These are phyloP conservation scores for Rhopalosiphum maidis DNA, from an alignment of 1,140 invertebrate genomes.

Conservation along the genomic window DNA sequence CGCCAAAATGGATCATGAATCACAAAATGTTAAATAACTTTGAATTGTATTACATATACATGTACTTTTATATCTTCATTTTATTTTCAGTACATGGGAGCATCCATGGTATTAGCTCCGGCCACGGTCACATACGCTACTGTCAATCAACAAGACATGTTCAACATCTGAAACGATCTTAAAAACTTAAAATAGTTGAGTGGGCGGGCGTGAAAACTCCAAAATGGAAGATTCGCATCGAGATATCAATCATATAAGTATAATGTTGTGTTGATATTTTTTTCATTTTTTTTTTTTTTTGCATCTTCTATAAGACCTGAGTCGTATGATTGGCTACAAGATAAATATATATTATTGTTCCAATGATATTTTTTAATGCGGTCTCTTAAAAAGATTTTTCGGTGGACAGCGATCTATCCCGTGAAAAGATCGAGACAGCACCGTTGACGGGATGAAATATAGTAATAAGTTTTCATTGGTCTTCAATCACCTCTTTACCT, in stretches of 20 bases:
- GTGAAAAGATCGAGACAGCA: not conserved
- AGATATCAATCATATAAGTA: conserved; percentile 24
- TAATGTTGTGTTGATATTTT: not conserved
- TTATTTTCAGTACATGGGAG: conserved; percentile 61
- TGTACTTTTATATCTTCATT: not conserved
- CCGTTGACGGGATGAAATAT: not conserved
- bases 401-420: not conserved
- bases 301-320: not conserved
- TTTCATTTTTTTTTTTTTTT: not conserved
- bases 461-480: not conserved
- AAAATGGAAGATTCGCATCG: not conserved
- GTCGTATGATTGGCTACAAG: not conserved
- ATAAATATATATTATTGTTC: not conserved
- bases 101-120: conserved; percentile 61
- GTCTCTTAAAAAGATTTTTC: not conserved
- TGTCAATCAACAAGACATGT: conserved; percentile 61
- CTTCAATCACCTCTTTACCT: not conserved
- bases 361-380: not conserved
- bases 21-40: not conserved
- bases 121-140: conserved; percentile 61
- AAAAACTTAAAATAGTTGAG: not conserved
- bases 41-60: not conserved
- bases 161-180: conserved; percentile 58
- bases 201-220: not conserved
- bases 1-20: not conserved